Evolutionary conservation across 2,113 vertebrate genomes (phyloP), one percentile per base, ranked within the genome.

Genomic region (Melanerpes formicivorus): DNA sequence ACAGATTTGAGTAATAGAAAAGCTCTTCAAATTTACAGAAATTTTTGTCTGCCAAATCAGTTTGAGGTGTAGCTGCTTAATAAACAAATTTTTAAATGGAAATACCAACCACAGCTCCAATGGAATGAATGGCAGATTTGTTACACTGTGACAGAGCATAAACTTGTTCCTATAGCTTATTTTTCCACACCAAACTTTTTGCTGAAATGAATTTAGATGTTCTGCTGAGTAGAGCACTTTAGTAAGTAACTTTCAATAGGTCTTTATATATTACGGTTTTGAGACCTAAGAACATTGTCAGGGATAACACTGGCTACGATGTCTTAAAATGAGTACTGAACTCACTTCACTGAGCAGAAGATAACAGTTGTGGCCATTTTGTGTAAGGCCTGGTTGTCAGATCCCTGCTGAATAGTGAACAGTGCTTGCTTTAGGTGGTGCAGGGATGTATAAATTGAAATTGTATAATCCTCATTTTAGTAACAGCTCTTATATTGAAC

Each of bases 61-160:
- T 73, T 77, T 81, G 86, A 82, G 69, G 63, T 78, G 19, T 80
- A 82, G 32, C 56, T 94, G 55, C 67, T 74, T 82, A 94, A 70
- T 88, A 71, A 88, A 76, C 52, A 73, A 73, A 23, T 12, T 87
- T 91, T 80, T 70, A 29, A 66, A 67, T 90, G 88, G 87, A 94
- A 94, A 77, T 82, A 34, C 2, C 94, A 75, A 85, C 84, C 27
- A 23, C 48, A 80, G 26, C 55, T 81, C 40, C 79, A 71, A 74
- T 18, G 34, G 60, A 89, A 82, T 90, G 87, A 95, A 95, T 87
- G 60, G 80, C 60, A 81, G 10, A 27, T 74, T 72, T 96, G 21
- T 96, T 94, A 70, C 81, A n/a, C 78, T 63, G n/a, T 79, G 60
- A 90, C 87, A 92, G 78, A 84, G 64, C 23, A 64, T 21, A 30